A percentile compares a stretch with the other conserved stretches of the same genome.
phyloP scores from a whole-genome alignment of 2,888 invertebrate species.

The Yponomeuta evonymella region DNA sequence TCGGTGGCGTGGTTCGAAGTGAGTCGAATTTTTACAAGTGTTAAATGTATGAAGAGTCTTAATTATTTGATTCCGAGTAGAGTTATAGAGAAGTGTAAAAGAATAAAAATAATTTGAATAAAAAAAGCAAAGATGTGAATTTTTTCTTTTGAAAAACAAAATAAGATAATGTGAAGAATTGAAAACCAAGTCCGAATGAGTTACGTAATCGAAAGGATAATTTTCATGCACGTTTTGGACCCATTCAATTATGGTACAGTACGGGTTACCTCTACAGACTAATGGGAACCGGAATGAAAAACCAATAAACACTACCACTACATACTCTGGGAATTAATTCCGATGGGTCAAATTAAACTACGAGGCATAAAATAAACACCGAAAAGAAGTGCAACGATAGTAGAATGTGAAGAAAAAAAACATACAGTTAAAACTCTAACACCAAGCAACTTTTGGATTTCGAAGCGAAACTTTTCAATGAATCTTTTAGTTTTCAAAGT shows the following conservation, averaged over 20 bases:
- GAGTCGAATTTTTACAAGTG: constrained; percentile 59
- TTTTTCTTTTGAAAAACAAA: not conserved
- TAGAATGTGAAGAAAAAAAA: constrained; percentile 47
- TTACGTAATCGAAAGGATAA: constrained; percentile 8
- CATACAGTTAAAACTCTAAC: constrained; percentile 60
- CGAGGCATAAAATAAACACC: constrained; percentile 54
- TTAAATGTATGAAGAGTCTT: constrained; percentile 24
- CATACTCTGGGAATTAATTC: constrained; percentile 33
- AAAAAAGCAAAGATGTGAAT: not conserved
- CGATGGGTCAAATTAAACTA: constrained; percentile 40
- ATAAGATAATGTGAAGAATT: not conserved
- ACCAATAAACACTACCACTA: constrained; percentile 35
- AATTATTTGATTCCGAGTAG: constrained; percentile 10
- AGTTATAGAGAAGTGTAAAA: constrained; percentile 4
- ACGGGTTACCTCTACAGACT: constrained; percentile 58
- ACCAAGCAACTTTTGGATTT: constrained; percentile 62
- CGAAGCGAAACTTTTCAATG: constrained; percentile 66
- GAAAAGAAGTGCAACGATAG: constrained; percentile 68
- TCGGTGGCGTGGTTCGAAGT: constrained; percentile 73
- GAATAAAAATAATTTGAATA: not conserved
- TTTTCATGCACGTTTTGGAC: constrained; percentile 15
- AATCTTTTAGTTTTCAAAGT: constrained; percentile 37
- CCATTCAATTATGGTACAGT: constrained; percentile 39
- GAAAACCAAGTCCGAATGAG: not conserved
- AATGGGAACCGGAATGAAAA: constrained; percentile 52